A percentile compares a stretch with the other conserved stretches of the same genome.
Conservation (phyloP, 2,113 vertebrate species). For the Phasianus colchicus region DNA sequence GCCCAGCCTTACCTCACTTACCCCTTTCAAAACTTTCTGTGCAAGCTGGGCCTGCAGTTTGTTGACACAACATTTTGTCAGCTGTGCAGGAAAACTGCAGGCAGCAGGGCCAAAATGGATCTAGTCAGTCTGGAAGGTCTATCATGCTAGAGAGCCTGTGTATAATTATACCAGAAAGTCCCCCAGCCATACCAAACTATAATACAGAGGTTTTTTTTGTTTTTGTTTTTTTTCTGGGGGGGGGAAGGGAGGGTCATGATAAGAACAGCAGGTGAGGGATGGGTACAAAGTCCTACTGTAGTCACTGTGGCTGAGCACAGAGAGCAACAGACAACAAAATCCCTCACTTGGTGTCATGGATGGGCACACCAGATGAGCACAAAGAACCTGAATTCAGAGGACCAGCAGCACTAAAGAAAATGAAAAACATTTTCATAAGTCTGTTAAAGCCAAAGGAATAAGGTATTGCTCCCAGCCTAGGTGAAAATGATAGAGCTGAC, state of each 20-base stretch:
- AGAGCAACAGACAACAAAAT: background rate
- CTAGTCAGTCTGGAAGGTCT: slow-evolving; percentile 13
- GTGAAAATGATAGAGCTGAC: background rate
- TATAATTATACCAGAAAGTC: background rate
- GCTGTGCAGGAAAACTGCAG: slow-evolving; percentile 51
- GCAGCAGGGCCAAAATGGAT: slow-evolving; percentile 16
- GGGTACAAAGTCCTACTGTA: background rate
- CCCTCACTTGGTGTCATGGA: background rate
- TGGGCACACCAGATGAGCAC: accelerated
- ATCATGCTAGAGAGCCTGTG: background rate
- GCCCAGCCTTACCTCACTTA: slow-evolving; percentile 30
- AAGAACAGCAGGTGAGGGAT: background rate
- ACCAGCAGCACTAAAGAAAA: background rate
- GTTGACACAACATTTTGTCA: slow-evolving; percentile 55
- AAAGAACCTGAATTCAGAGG: background rate
- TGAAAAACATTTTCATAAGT: accelerated
- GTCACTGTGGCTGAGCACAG: background rate
- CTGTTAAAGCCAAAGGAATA: background rate
- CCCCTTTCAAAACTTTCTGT: slow-evolving; percentile 17
- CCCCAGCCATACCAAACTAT: accelerated
- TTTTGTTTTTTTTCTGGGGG: no score
- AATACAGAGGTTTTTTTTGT: no score
- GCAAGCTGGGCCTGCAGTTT: background rate
- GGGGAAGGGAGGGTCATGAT: no score
- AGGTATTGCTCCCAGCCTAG: background rate